phyloP scores from a whole-genome alignment of 2,113 vertebrate species.

The Pelodiscus sinensis region DNA sequence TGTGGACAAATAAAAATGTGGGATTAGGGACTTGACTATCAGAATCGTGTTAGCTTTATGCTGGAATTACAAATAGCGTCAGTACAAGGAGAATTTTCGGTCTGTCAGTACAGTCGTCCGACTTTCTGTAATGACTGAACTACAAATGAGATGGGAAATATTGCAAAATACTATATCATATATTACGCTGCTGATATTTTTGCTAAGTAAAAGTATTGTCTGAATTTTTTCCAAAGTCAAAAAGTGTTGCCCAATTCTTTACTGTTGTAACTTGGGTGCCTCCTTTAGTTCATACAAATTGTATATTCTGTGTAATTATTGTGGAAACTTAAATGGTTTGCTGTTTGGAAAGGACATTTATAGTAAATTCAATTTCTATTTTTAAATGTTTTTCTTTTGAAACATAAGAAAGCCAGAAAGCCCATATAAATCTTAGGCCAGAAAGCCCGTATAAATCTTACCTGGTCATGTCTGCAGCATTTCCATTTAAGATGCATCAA shows the following conservation, averaged over 20 bases:
- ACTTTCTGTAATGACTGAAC: neutral
- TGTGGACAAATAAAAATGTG: neutral
- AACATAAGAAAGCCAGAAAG: constrained; percentile 1
- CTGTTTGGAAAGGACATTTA: neutral
- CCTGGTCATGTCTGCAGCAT: neutral
- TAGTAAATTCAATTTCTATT: neutral
- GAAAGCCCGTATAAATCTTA: neutral
- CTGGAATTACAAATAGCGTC: neutral
- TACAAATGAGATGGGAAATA: neutral
- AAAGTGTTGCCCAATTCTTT: neutral
- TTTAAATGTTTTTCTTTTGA: neutral
- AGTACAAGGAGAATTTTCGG: neutral
- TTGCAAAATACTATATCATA: neutral
- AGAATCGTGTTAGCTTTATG: neutral
- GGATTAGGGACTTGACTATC: neutral
- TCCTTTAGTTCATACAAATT: neutral
- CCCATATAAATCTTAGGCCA: neutral
- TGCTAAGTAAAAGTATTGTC: neutral
- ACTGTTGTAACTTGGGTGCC: fast-evolving
- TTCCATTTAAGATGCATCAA: neutral
- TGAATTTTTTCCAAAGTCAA: neutral
- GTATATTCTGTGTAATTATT: neutral
- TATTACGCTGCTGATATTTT: neutral
- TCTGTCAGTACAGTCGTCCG: neutral
- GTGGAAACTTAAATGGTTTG: neutral